A percentile compares a stretch with the other conserved stretches of the same genome.
phyloP scores from a whole-genome alignment of 2,888 invertebrate genomes.

The Dolichopus griseipennis region DNA sequence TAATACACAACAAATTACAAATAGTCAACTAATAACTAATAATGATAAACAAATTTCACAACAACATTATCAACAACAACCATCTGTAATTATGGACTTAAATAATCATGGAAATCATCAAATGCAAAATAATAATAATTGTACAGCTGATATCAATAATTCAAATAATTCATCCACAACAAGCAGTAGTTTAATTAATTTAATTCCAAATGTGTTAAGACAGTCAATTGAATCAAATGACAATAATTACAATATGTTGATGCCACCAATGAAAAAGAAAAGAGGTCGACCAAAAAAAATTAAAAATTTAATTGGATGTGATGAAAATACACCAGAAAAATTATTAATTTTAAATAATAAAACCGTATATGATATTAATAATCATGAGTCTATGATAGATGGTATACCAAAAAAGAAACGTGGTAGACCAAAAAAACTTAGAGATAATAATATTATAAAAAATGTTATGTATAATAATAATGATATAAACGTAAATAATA shows the following conservation, averaged over 20 bases:
- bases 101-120: conserved; percentile 15
- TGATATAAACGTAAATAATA: background rate
- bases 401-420: conserved; percentile 77
- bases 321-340: conserved; percentile 6
- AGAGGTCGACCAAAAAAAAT: conserved; percentile 79
- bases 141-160: too few species aligned
- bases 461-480: background rate
- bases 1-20: background rate
- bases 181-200: conserved; percentile 17
- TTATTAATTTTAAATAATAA: conserved; percentile 1
- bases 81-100: background rate
- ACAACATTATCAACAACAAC: conserved; percentile 4
- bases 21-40: conserved; percentile 20
- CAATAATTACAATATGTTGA: conserved; percentile 13
- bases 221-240: conserved; percentile 13
- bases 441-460: background rate
- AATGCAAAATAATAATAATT: conserved; percentile 7
- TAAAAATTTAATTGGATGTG: conserved; percentile 25
- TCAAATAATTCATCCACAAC: conserved; percentile 11
- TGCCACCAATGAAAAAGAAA: conserved; percentile 68
- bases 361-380: background rate
- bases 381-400: conserved; percentile 31
- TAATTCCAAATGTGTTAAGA: conserved; percentile 15
- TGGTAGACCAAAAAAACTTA: conserved; percentile 71
- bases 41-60: conserved; percentile 11